Evolutionary conservation across 2,888 invertebrate species (phyloP).

Genomic region (Dolichomitus sp.): DNA sequence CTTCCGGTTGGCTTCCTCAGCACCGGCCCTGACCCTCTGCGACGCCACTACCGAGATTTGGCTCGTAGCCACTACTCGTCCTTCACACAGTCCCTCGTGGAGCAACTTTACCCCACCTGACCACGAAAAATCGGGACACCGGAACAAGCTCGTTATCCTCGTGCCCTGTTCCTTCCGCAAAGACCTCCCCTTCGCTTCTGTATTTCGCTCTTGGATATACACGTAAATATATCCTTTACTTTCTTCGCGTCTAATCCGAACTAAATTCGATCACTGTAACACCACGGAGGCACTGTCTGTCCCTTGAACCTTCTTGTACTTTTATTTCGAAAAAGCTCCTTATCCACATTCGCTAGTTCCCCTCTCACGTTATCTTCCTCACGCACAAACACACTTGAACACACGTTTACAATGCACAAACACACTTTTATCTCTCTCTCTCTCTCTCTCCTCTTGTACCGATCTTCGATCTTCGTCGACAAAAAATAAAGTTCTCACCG

Average conservation of each 20-base stretch:
- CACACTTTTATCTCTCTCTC: conserved; percentile 28
- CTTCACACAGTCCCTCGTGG: not conserved
- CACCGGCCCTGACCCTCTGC: conserved; percentile 35
- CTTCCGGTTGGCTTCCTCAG: conserved; percentile 29
- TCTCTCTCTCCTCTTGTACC: conserved; percentile 7
- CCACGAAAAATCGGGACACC: not conserved
- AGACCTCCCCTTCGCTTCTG: not conserved
- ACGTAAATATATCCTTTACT: not conserved
- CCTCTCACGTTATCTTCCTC: conserved; percentile 4
- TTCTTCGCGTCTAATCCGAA: conserved; percentile 1
- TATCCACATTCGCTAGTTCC: conserved; percentile 15
- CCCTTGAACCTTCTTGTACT: conserved; percentile 63
- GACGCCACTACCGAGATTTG: conserved; percentile 2
- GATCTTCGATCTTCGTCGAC: conserved; percentile 35
- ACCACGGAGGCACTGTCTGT: conserved; percentile 46
- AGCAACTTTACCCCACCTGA: not conserved
- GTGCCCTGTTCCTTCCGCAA: not conserved
- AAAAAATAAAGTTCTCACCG: conserved; percentile 57
- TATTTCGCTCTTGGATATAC: not conserved
- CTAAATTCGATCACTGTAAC: conserved; percentile 54
- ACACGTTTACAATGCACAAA: conserved; percentile 49
- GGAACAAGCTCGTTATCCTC: not conserved
- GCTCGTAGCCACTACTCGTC: conserved; percentile 2
- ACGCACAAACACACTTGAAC: conserved; percentile 47
- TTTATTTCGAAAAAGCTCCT: conserved; percentile 63